Conservation (phyloP, 1,140 invertebrate genomes). For the Papilio helenus region DNA sequence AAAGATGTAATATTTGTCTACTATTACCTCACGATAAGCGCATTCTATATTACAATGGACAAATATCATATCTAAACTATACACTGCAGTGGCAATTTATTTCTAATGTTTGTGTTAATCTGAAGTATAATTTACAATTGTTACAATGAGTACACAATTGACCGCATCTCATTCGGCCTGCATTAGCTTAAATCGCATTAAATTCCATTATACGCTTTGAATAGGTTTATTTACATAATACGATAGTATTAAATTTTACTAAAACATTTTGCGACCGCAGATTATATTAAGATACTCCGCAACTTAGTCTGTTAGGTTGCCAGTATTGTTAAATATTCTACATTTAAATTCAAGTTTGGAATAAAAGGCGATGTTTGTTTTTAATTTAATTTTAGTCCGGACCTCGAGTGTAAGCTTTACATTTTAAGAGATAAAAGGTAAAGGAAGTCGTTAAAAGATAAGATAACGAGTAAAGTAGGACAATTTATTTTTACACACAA, state of each 20-base stretch:
- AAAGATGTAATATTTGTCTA: background rate
- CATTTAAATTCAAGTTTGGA: background rate
- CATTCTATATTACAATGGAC: background rate
- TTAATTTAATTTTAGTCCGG: background rate
- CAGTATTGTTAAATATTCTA: background rate
- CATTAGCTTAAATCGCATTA: slow-evolving; percentile 55
- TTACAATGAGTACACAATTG: slow-evolving; percentile 24
- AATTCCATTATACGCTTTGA: slow-evolving; percentile 54
- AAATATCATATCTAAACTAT: background rate
- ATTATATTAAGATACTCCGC: slow-evolving; percentile 57
- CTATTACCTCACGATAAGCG: background rate
- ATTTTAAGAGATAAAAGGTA: background rate
- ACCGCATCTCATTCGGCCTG: slow-evolving; percentile 29
- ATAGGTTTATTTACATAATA: slow-evolving; percentile 65
- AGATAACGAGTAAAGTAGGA: background rate
- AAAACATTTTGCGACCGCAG: slow-evolving; percentile 49
- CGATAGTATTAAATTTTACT: slow-evolving; percentile 53
- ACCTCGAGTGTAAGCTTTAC: background rate
- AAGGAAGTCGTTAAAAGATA: background rate
- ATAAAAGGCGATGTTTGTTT: background rate
- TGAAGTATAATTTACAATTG: slow-evolving; percentile 22
- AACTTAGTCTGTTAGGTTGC: slow-evolving; percentile 40
- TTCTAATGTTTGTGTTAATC: slow-evolving; percentile 9
- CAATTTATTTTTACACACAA: background rate
- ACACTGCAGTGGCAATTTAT: background rate